phyloP scores from a whole-genome alignment of 2,888 invertebrate genomes.

The Allophyes oxyacanthae region DNA sequence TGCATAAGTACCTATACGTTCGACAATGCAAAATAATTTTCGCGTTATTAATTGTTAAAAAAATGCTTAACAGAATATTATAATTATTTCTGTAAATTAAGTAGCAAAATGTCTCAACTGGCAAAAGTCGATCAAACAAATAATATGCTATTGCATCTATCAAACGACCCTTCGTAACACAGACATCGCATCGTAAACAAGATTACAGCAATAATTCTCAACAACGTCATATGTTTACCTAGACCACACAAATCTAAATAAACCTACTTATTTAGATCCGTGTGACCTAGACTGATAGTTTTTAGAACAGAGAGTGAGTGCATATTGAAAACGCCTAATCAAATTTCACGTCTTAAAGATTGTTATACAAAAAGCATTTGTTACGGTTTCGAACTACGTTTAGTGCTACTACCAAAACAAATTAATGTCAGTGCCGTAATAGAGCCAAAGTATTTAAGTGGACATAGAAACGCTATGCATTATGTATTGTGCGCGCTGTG shows the following conservation, averaged over 20 bases:
- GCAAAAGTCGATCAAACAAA: conserved; percentile 10
- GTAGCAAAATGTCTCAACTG: not conserved
- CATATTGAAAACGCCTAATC: conserved; percentile 1
- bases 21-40: no score
- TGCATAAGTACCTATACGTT: no score
- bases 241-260: no score
- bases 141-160: conserved; percentile 17
- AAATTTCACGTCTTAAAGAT: not conserved
- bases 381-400: conserved; percentile 11
- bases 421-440: conserved; percentile 28
- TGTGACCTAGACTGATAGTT: conserved; percentile 4
- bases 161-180: conserved; percentile 17
- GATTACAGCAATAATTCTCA: conserved; percentile 28
- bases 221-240: conserved; percentile 26
- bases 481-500: conserved; percentile 55
- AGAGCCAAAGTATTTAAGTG: conserved; percentile 34
- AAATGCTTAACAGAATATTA: no score
- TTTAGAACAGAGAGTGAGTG: conserved; percentile 8
- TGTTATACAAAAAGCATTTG: not conserved
- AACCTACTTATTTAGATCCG: no score
- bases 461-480: conserved; percentile 61
- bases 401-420: conserved; percentile 21
- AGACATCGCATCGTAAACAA: conserved; percentile 35
- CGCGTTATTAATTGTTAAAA: no score
- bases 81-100: no score